Conservation (phyloP, 2,113 vertebrate genomes). For the Fregetta grallaria region DNA sequence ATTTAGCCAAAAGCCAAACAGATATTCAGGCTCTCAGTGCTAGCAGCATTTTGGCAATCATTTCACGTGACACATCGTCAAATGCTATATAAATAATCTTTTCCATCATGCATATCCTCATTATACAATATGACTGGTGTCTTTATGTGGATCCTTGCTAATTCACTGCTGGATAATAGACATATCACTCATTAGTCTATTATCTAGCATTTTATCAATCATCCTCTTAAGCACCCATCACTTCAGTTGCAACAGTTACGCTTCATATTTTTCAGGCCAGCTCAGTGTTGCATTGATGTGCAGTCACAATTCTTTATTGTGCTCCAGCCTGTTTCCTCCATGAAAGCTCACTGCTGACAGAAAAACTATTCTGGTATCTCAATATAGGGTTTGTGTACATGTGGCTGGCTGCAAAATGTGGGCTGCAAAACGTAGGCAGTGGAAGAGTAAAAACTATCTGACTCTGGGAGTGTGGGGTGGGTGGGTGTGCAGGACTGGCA, state of each 20-base stretch:
- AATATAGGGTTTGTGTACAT: background rate
- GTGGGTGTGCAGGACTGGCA: background rate
- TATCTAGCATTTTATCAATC: background rate
- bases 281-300: background rate
- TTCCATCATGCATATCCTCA: background rate
- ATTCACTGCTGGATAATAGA: background rate
- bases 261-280: background rate
- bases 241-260: background rate
- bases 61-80: background rate
- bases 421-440: background rate
- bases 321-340: background rate
- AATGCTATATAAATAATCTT: background rate
- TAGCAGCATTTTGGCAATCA: background rate
- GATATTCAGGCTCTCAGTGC: background rate
- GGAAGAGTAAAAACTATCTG: background rate
- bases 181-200: background rate
- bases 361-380: background rate
- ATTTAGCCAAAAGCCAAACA: background rate
- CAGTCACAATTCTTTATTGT: background rate
- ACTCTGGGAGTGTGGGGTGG: fast-evolving
- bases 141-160: background rate
- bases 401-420: background rate
- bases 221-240: background rate
- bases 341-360: background rate
- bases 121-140: background rate